Evolutionary conservation across 1,140 invertebrate species (phyloP).

Genomic region (Arion vulgaris): DNA sequence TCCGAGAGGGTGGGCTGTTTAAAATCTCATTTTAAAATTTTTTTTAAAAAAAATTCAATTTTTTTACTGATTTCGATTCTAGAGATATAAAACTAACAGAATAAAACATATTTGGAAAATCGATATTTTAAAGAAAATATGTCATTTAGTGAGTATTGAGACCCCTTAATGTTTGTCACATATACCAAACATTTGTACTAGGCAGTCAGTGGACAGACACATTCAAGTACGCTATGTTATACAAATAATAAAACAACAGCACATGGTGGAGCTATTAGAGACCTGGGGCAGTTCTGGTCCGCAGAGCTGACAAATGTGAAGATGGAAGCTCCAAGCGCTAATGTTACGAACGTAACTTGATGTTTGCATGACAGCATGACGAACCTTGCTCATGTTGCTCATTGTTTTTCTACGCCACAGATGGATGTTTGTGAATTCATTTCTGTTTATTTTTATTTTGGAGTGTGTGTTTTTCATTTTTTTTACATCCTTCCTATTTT

Average conservation of each 20-base stretch:
- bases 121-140: too few species aligned
- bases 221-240: neutral
- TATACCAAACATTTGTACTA: too few species aligned
- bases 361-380: neutral
- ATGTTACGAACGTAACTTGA: neutral
- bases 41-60: too few species aligned
- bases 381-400: neutral
- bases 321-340: neutral
- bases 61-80: too few species aligned
- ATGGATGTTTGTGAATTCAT: neutral
- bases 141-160: too few species aligned
- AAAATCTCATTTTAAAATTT: too few species aligned
- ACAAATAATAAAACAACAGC: neutral
- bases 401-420: neutral
- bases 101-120: too few species aligned
- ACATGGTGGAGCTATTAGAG: neutral
- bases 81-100: too few species aligned
- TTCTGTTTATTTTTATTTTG: neutral
- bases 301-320: neutral
- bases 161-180: too few species aligned
- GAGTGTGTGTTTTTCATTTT: neutral
- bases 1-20: too few species aligned
- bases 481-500: neutral
- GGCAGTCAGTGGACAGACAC: too few species aligned
- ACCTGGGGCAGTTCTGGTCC: neutral